Evolutionary conservation across 2,797 vertebrate species (phyloP).

Genomic region (Gallinago solitaria): DNA sequence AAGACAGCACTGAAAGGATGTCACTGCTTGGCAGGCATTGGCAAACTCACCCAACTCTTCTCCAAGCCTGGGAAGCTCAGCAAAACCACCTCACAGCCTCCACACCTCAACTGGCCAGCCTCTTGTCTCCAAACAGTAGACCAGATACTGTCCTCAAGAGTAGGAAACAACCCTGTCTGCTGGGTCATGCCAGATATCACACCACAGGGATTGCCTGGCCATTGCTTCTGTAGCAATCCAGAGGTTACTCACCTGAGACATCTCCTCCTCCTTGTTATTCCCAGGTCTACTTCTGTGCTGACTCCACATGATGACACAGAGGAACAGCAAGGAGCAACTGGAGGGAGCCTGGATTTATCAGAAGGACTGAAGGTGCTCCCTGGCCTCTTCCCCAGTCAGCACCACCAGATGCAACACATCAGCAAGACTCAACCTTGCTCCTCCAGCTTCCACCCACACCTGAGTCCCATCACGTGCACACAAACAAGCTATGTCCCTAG

Average conservation of each 20-base stretch:
- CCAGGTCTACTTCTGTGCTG: not conserved
- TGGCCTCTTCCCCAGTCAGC: not conserved
- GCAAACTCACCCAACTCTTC: not conserved
- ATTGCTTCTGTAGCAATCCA: accelerated
- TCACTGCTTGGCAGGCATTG: accelerated
- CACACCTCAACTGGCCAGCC: accelerated
- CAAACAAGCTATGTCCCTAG: accelerated
- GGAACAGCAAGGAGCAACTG: not conserved
- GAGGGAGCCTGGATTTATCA: not conserved
- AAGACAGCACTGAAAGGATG: not conserved
- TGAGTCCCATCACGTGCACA: not conserved
- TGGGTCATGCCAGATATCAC: accelerated
- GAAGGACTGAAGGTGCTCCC: not conserved
- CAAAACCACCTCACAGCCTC: not conserved
- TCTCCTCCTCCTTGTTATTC: not conserved
- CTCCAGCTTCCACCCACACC: not conserved
- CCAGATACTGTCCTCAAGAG: accelerated
- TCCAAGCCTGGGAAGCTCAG: not conserved
- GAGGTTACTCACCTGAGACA: not conserved
- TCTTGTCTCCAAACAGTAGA: not conserved
- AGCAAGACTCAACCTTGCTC: not conserved
- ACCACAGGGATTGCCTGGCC: accelerated
- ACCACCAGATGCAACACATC: not conserved
- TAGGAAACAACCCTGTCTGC: accelerated
- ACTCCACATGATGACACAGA: accelerated